Base-by-base conservation (phyloP, 2,888 invertebrate species). In the Aporophyla lueneburgensis region DNA sequence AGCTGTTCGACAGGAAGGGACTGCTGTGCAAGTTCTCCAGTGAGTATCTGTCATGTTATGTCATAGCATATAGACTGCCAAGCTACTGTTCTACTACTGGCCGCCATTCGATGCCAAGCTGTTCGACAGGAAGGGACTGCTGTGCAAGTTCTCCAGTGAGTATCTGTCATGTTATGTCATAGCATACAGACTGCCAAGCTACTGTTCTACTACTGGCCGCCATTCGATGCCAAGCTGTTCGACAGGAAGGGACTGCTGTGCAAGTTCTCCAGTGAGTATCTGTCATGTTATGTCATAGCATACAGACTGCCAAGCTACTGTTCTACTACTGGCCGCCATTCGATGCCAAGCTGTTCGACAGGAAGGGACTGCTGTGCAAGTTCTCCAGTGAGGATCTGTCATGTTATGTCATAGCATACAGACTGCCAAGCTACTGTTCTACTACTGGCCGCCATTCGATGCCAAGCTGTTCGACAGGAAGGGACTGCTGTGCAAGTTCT, bases 31-130 rank as follows among this genome's bases (percentile, higher is more conserved):
- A 46, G 10, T 46, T 46, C 12, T 10, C 43, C 1, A 46, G 10
- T 98, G 98, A 97, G 89, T 87, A 16, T 49, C 5, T n/a, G 49
- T 49, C 49, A 46, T 46, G 0, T 5, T 27, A 10, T 93, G 99
- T 99, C 53, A 98, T 99, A 84, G 99, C 99, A 19, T 99, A 99
- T 94, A 99, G 99, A 63, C 99, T 2, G 99, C 49, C 49, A 99
- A 99, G 95, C 97, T 99, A 58, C 97, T 99, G 68, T 99, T 99
- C 96, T 99, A 99, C 96, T 99, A 99, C 94, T 99, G 99, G 99
- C 99, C 99, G 7, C 98, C 99, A 6, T 98, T 99, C 91, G 99
- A 99, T 95, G 98, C 99, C 43, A 98, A 98, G 91, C 97, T 99
- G 9, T 98, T 99, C 90, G 99, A 99, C 93, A 97, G 99, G 73